Conservation (phyloP, 92 coral and sea anemone species). For the Parazoanthus darwini region DNA sequence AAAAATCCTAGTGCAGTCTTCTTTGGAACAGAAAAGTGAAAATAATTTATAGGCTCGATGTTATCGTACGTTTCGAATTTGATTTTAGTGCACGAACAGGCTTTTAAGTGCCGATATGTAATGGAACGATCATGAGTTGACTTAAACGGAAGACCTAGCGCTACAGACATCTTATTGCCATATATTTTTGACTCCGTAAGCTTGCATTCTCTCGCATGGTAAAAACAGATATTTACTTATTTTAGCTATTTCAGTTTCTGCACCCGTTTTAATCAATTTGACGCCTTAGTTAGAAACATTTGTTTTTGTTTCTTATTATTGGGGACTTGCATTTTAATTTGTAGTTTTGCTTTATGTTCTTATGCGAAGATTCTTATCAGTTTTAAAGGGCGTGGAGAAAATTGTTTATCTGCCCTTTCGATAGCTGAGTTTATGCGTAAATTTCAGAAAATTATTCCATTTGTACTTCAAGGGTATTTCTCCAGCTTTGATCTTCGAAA, state of each 20-base stretch:
- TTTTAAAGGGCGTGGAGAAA: background rate
- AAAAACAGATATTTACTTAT: background rate
- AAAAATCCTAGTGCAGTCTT: background rate
- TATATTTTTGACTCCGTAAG: background rate
- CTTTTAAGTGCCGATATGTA: background rate
- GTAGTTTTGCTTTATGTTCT: background rate
- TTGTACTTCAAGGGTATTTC: background rate
- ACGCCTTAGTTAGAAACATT: conserved; percentile 7
- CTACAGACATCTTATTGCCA: background rate
- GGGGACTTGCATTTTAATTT: background rate
- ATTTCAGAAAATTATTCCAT: background rate
- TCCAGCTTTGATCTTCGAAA: background rate
- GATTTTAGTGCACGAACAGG: background rate
- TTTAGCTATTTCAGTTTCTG: background rate
- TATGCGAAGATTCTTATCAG: background rate
- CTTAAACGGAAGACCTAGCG: background rate
- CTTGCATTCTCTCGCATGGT: background rate
- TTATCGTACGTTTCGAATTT: background rate
- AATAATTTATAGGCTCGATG: background rate
- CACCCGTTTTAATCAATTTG: background rate
- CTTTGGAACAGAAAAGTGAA: background rate
- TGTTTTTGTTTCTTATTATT: background rate
- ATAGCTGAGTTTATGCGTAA: background rate
- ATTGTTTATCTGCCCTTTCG: background rate
- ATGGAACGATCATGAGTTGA: background rate